These are phyloP conservation scores for Papilio polyxenes DNA, from an alignment of 1,140 invertebrate species.

Conservation along the genomic window DNA sequence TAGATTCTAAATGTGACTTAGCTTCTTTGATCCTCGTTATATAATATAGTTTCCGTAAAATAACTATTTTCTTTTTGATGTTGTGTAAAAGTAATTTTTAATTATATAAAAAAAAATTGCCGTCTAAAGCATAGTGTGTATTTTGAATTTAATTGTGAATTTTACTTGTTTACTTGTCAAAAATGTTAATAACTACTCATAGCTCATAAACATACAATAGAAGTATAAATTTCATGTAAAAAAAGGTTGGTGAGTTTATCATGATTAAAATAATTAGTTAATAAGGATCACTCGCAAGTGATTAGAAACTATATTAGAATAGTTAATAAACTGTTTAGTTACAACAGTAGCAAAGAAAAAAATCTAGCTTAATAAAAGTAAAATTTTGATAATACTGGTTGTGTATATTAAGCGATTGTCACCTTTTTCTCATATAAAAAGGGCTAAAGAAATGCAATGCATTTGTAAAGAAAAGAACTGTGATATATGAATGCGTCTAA, in stretches of 20 bases:
- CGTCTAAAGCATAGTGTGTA: neutral
- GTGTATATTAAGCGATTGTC: neutral
- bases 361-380: conserved; percentile 67
- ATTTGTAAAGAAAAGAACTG: neutral
- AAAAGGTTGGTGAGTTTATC: neutral
- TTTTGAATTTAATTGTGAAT: neutral
- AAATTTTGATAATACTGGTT: conserved; percentile 46
- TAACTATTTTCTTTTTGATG: neutral
- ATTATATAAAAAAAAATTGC: neutral
- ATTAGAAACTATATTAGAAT: conserved; percentile 60
- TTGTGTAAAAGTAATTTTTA: neutral
- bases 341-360: conserved; percentile 74
- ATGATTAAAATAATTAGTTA: conserved; percentile 51
- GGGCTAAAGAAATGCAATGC: neutral
- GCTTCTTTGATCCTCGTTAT: neutral
- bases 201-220: conserved; percentile 28
- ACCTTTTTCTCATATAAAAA: neutral
- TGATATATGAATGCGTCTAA: neutral
- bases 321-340: conserved; percentile 77
- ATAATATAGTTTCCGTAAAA: neutral
- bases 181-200: conserved; percentile 35
- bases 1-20: neutral
- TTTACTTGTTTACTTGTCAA: conserved; percentile 8
- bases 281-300: conserved; percentile 55
- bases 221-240: conserved; percentile 23